These are phyloP conservation scores for Colletes latitarsis DNA, from an alignment of 1,140 invertebrate genomes.

Conservation along the genomic window DNA sequence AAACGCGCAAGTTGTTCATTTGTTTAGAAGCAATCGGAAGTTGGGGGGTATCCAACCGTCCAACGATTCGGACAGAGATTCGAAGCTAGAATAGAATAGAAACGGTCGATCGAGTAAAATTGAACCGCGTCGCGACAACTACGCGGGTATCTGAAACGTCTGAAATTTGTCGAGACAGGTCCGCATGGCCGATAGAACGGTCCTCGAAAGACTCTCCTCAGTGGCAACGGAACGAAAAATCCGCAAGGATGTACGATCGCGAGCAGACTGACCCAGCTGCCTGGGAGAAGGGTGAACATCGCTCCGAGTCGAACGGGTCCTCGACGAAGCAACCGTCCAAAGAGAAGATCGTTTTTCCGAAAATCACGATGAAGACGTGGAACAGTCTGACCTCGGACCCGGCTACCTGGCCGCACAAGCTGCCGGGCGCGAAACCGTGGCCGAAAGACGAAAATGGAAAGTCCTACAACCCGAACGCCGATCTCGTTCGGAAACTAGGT, in stretches of 20 bases:
- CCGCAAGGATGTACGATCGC: background rate
- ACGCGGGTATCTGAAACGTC: background rate
- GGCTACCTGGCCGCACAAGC: slow-evolving; percentile 76
- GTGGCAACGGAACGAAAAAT: slow-evolving; percentile 38
- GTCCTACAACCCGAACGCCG: slow-evolving; percentile 76
- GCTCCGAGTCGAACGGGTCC: slow-evolving; percentile 47
- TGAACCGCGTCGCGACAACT: too few relatives aligned
- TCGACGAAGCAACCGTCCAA: slow-evolving; percentile 49
- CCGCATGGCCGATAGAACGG: slow-evolving; percentile 12
- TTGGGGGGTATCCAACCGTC: too few relatives aligned
- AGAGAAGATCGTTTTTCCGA: slow-evolving; percentile 63
- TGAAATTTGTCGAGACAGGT: background rate
- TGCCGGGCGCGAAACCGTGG: slow-evolving; percentile 74
- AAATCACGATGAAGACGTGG: slow-evolving; percentile 76
- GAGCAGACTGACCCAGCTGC: background rate
- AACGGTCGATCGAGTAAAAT: too few relatives aligned
- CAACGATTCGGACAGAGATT: too few relatives aligned
- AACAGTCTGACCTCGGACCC: slow-evolving; percentile 76
- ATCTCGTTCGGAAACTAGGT: slow-evolving; percentile 72
- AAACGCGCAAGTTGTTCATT: too few relatives aligned
- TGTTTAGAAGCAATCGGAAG: too few relatives aligned
- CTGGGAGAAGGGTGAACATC: slow-evolving; percentile 58
- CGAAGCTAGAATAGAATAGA: too few relatives aligned
- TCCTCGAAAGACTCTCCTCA: background rate
- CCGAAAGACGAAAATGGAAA: slow-evolving; percentile 76